Evolutionary conservation across 2,888 invertebrate genomes (phyloP).

Genomic region (Harpagoxenus sublaevis): DNA sequence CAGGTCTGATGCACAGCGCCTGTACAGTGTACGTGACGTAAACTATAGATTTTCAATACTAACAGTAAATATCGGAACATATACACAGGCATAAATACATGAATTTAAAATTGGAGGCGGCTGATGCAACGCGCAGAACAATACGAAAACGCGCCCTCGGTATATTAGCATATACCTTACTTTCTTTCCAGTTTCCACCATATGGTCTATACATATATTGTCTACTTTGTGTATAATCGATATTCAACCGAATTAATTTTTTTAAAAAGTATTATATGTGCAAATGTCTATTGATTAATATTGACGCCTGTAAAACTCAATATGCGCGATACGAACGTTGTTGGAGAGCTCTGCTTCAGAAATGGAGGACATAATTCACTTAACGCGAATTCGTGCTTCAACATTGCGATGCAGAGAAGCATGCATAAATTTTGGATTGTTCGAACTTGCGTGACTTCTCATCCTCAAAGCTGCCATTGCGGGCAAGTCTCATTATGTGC

Average conservation of each 20-base stretch:
- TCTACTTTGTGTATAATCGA: neutral
- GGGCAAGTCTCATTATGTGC: constrained; percentile 74
- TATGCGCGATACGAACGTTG: neutral
- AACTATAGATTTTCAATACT: no score
- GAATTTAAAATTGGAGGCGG: no score
- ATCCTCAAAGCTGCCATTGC: constrained; percentile 27
- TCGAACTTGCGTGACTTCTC: constrained; percentile 43
- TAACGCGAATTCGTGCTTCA: constrained; percentile 5
- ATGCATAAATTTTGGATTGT: constrained; percentile 42
- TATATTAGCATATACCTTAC: no score
- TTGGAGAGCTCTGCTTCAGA: constrained; percentile 30
- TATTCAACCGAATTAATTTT: neutral
- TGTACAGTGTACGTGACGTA: no score
- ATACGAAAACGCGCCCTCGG: no score
- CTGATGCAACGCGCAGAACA: no score
- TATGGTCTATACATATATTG: no score
- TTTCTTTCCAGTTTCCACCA: no score
- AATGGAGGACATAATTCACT: constrained; percentile 46
- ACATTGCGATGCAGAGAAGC: constrained; percentile 33
- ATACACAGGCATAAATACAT: no score
- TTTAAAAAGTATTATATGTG: neutral
- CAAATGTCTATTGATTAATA: neutral
- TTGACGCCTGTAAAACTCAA: neutral
- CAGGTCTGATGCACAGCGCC: no score
- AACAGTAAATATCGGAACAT: no score